Evolutionary conservation across 2,113 vertebrate species (phyloP).

Genomic region (Perccottus glenii): DNA sequence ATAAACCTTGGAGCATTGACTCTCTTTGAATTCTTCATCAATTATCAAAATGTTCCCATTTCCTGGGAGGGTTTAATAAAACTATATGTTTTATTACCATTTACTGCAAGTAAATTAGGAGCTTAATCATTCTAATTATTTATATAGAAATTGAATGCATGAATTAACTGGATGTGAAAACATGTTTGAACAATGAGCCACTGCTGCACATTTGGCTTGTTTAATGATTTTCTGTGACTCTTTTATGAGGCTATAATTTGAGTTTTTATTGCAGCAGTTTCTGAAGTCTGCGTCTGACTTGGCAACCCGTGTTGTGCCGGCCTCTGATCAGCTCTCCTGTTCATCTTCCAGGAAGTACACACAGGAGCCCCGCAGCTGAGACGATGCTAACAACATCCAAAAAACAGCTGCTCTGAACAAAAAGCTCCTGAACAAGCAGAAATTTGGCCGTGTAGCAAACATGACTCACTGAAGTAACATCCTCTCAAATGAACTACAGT

Average conservation of each 20-base stretch:
- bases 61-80: neutral
- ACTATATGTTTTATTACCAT: no score
- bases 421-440: slow-evolving; percentile 21
- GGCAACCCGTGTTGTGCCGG: slow-evolving; percentile 15
- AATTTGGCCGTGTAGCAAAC: slow-evolving; percentile 49
- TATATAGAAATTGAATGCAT: neutral
- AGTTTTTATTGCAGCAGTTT: neutral
- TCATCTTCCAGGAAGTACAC: slow-evolving; percentile 25
- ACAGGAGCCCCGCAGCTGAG: neutral
- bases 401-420: neutral
- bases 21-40: neutral
- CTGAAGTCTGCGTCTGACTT: slow-evolving; percentile 13
- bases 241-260: slow-evolving; percentile 11
- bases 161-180: slow-evolving; percentile 6
- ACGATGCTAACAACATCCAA: slow-evolving; percentile 43
- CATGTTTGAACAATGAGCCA: neutral
- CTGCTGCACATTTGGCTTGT: neutral
- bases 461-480: slow-evolving; percentile 22
- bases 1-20: no score
- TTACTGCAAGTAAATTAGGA: neutral
- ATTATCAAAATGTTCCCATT: neutral
- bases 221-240: slow-evolving; percentile 2
- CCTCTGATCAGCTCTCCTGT: slow-evolving; percentile 28
- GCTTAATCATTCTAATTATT: neutral
- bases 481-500: neutral